Base-by-base conservation (phyloP, 2,113 vertebrate genomes). In the Alosa alosa region DNA sequence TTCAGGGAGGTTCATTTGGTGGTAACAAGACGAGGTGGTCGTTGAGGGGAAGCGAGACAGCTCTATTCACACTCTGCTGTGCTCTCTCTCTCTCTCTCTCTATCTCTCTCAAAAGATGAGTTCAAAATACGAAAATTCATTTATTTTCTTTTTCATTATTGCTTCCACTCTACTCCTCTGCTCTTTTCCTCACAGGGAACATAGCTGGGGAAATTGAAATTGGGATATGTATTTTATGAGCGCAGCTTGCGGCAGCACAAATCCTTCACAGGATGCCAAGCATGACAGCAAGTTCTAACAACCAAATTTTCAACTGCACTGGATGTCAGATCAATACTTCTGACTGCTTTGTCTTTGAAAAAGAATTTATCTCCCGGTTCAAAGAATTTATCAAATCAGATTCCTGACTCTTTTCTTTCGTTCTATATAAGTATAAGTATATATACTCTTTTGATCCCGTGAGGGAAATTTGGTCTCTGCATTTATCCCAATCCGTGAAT, bases 271-370 rank as follows among this genome's bases (percentile, higher is more conserved):
- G 4, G 57, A 60, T 22, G 50, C 50, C 2, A 8, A 60, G 57
- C 22, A 60, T 60, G 57, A n/a, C 57, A 60, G 20, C 57, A 60
- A 60, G 57, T n/a, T 68, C n/a, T 31, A 7, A 25, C 60, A 68
- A 68, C 55, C 18, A 6, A 6, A 60, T 60, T 31, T 68, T 68
- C 6, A 64, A n/a, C 22, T 68, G 25, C n/a, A 68, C 64, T 22
- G 64, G 22, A 11, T 68, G 6, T 68, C n/a, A 31, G 25, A 68
- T 68, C 55, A 68, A 68, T 68, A 31, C 1, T 31, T 68, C 31
- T 68, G 64, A 68, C n/a, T 31, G 64, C 64, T 68, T 60, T 68
- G 64, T 11, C 64, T 68, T 68, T 60, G 55, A 60, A 60, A n/a
- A 20, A 57, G 1, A 68, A 31, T 25, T 68, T 6, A 25, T 31